phyloP scores from a whole-genome alignment of 2,888 invertebrate species.

The Amiota minor region DNA sequence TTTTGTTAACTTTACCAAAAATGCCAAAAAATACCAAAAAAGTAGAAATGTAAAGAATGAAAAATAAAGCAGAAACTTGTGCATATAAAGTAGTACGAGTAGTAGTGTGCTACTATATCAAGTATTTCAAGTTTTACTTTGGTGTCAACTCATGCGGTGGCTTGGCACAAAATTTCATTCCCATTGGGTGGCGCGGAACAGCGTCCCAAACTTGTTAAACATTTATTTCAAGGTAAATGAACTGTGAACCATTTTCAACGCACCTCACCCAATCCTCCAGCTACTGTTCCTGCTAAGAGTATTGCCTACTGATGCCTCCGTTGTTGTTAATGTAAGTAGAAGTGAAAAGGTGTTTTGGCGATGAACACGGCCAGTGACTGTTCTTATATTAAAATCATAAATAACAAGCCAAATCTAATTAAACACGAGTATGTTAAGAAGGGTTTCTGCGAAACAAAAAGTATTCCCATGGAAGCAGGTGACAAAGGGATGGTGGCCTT shows the following conservation, averaged over 20 bases:
- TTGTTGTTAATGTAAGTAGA: too few species aligned
- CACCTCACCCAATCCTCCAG: neutral
- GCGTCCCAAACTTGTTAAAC: neutral
- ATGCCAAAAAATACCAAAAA: neutral
- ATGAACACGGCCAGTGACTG: neutral
- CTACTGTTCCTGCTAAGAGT: neutral
- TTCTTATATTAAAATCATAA: constrained; percentile 21
- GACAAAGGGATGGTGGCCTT: too few species aligned
- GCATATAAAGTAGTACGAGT: neutral
- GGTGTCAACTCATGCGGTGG: constrained; percentile 13
- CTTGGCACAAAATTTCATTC: constrained; percentile 4
- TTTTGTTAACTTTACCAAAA: neutral
- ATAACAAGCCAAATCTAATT: constrained; percentile 23
- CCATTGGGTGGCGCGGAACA: neutral
- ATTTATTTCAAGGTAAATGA: constrained; percentile 21
- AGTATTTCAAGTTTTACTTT: constrained; percentile 7
- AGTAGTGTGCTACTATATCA: neutral
- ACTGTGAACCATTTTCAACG: constrained; percentile 13
- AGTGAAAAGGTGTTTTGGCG: too few species aligned
- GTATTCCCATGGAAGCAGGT: too few species aligned
- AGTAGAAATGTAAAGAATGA: neutral
- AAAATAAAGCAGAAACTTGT: neutral
- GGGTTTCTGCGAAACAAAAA: neutral
- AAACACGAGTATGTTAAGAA: constrained; percentile 1
- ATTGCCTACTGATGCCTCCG: too few species aligned